Evolutionary conservation across 2,888 invertebrate species (phyloP).

Genomic region (Linnaemya tessellans): DNA sequence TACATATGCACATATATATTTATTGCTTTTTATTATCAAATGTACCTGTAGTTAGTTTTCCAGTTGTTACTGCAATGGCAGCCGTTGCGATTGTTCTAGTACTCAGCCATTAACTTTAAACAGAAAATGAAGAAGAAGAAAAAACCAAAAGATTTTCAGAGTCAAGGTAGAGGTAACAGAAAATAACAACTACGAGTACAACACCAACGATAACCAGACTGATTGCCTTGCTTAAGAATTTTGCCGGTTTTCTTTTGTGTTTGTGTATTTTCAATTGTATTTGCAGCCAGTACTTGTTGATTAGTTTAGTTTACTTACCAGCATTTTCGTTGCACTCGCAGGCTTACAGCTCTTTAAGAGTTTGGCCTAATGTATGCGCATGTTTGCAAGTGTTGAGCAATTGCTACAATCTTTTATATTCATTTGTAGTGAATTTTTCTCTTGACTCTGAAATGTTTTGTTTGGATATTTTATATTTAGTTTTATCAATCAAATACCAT

Average conservation of each 20-base stretch:
- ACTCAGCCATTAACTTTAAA: conserved; percentile 14
- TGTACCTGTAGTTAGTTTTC: conserved; percentile 15
- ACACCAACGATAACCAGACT: conserved; percentile 12
- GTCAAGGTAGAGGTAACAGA: conserved; percentile 83
- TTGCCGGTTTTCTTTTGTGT: conserved; percentile 69
- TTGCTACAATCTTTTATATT: conserved; percentile 75
- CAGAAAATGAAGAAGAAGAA: background rate
- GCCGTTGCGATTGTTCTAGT: conserved; percentile 18
- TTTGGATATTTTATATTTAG: conserved; percentile 7
- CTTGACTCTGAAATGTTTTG: conserved; percentile 77
- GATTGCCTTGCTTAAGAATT: conserved; percentile 35
- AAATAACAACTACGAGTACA: conserved; percentile 49
- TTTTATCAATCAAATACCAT: background rate
- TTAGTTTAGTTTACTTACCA: conserved; percentile 39
- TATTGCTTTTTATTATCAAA: conserved; percentile 20
- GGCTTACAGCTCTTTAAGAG: conserved; percentile 15
- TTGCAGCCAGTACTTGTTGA: conserved; percentile 57
- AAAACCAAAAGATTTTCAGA: conserved; percentile 77
- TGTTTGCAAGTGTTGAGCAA: conserved; percentile 67
- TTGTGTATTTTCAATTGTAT: conserved; percentile 55
- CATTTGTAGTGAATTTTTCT: conserved; percentile 71
- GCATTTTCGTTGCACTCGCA: conserved; percentile 19
- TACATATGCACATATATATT: background rate
- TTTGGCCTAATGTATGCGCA: conserved; percentile 42
- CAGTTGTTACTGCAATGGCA: conserved; percentile 2